Evolutionary conservation across 2,113 vertebrate species (phyloP).

Genomic region (Coptodon bakossiorum): DNA sequence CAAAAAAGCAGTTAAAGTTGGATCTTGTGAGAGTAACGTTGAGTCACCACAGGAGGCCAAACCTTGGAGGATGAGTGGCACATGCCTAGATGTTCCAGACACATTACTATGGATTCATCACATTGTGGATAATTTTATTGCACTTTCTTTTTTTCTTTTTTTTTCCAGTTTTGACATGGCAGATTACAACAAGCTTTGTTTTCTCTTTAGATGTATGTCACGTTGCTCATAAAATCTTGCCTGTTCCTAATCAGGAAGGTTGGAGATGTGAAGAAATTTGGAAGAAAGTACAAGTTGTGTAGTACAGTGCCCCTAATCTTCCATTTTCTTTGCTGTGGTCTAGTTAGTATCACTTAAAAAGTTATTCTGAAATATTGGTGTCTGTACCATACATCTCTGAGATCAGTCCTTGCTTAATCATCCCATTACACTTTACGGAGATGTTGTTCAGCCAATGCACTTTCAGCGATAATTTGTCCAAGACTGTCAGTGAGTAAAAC

Average conservation of each 20-base stretch:
- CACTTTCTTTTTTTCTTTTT: conserved; percentile 13
- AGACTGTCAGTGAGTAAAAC: background rate
- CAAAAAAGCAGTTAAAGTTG: background rate
- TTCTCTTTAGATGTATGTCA: background rate
- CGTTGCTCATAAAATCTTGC: background rate
- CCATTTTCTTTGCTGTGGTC: background rate
- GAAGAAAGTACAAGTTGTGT: background rate
- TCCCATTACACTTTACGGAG: background rate
- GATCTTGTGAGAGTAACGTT: background rate
- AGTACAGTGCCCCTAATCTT: conserved; percentile 2
- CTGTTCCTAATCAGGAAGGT: background rate
- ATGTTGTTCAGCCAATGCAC: background rate
- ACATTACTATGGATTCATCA: background rate
- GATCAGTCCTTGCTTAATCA: background rate
- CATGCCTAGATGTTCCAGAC: background rate
- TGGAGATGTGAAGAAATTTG: background rate
- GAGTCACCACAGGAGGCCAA: background rate
- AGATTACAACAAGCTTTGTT: background rate
- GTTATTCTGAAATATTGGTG: background rate
- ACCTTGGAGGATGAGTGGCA: background rate
- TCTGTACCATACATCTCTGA: background rate
- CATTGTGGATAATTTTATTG: background rate
- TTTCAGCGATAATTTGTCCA: background rate
- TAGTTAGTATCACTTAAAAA: background rate
- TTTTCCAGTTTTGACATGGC: background rate